Conservation (phyloP, 2,888 invertebrate genomes). For the Lasioglossum morio region DNA sequence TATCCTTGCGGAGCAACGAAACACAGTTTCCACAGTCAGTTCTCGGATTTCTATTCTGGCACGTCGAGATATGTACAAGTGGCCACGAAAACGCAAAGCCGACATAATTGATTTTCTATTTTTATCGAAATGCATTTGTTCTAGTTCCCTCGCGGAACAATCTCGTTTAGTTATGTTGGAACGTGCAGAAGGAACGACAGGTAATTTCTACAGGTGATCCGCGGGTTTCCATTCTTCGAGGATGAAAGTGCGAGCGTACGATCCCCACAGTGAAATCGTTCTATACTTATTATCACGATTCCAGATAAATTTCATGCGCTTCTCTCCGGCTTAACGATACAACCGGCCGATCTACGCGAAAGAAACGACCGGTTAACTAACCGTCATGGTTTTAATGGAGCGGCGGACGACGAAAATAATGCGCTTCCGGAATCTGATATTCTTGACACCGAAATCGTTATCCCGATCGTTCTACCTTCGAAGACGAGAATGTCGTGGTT, state of each 20-base stretch:
- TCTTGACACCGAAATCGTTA: slow-evolving; percentile 10
- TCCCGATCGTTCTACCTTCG: neutral
- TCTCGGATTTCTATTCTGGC: neutral
- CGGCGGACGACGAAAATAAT: slow-evolving; percentile 40
- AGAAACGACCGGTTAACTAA: slow-evolving; percentile 30
- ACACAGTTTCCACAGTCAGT: neutral
- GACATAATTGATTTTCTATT: neutral
- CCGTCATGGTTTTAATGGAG: slow-evolving; percentile 29
- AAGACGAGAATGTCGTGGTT: slow-evolving; percentile 6
- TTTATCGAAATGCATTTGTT: neutral
- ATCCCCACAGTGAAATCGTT: slow-evolving; percentile 35
- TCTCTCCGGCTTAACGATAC: slow-evolving; percentile 20
- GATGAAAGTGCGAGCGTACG: neutral
- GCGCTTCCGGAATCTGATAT: slow-evolving; percentile 54
- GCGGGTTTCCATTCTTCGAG: neutral
- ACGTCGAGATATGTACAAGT: neutral
- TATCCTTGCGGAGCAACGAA: neutral
- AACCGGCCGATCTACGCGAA: slow-evolving; percentile 2
- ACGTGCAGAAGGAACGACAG: neutral
- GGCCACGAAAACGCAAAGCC: neutral
- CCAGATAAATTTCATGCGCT: slow-evolving; percentile 39
- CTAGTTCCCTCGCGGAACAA: neutral
- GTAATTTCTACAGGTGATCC: neutral
- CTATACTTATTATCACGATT: slow-evolving; percentile 32
- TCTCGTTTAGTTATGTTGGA: neutral